Evolutionary conservation across 2,888 invertebrate species (phyloP).

Genomic region (Drosophila diplacantha): DNA sequence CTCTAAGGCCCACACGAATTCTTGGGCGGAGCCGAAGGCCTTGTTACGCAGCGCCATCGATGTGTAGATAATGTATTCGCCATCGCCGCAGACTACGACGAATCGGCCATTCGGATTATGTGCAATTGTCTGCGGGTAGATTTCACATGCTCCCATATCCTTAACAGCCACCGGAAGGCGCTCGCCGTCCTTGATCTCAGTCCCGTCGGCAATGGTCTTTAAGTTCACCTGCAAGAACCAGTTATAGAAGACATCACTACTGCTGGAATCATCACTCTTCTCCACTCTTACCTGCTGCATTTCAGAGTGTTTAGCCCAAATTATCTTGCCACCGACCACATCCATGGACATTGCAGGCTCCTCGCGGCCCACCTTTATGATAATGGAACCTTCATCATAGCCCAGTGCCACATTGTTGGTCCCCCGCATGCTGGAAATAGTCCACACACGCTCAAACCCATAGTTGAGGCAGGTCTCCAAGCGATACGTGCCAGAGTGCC

Average conservation of each 20-base stretch:
- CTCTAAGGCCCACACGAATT: conserved; percentile 99
- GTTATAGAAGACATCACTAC: neutral
- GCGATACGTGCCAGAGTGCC: conserved; percentile 99
- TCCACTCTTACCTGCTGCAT: conserved; percentile 86
- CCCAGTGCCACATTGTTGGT: conserved; percentile 98
- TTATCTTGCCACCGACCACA: conserved; percentile 97
- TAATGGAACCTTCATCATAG: conserved; percentile 79
- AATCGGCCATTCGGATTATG: conserved; percentile 98
- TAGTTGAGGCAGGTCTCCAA: conserved; percentile 98
- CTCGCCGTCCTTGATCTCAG: conserved; percentile 93
- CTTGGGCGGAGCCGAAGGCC: conserved; percentile 98
- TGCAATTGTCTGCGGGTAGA: conserved; percentile 98
- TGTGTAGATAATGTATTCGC: conserved; percentile 99
- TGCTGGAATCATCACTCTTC: neutral
- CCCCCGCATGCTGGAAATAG: conserved; percentile 93
- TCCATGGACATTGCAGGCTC: conserved; percentile 99
- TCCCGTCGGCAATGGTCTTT: conserved; percentile 78
- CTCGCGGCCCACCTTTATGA: conserved; percentile 87
- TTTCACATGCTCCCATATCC: conserved; percentile 99
- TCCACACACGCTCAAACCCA: conserved; percentile 98
- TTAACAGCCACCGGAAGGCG: conserved; percentile 95
- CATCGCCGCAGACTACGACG: conserved; percentile 98
- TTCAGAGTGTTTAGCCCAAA: conserved; percentile 99
- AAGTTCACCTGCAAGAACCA: conserved; percentile 67
- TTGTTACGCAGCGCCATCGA: conserved; percentile 99